A percentile compares a stretch with the other conserved stretches of the same genome.
These are phyloP conservation scores for Nysson spinosus DNA, from an alignment of 2,888 invertebrate genomes.

Conservation along the genomic window DNA sequence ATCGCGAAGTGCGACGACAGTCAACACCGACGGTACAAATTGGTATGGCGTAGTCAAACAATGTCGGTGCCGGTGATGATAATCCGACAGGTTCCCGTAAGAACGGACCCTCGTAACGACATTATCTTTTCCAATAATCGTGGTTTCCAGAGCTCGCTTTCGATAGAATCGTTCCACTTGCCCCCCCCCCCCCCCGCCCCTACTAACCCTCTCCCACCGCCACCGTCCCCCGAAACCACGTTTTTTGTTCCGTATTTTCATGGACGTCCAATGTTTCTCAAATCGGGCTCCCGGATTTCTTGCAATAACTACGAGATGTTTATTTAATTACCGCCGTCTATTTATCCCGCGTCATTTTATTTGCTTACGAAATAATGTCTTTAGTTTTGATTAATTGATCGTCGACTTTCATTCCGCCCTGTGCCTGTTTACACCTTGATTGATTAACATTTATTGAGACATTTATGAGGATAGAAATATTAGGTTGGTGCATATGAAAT, in stretches of 20 bases:
- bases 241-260: slow-evolving; percentile 28
- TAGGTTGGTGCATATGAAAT: no score
- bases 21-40: slow-evolving; percentile 54
- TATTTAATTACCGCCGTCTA: no score
- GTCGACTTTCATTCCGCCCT: no score
- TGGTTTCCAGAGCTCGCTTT: neutral
- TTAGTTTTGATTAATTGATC: no score
- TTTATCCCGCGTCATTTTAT: no score
- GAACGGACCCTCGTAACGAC: slow-evolving; percentile 27
- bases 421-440: no score
- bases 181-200: slow-evolving; percentile 9
- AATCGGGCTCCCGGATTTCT: neutral
- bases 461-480: no score
- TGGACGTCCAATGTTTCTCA: slow-evolving; percentile 3
- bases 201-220: no score
- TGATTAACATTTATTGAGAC: no score
- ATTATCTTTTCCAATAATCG: slow-evolving; percentile 37
- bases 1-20: slow-evolving; percentile 54
- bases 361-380: no score
- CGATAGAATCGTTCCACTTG: slow-evolving; percentile 14
- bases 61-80: slow-evolving; percentile 23
- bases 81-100: slow-evolving; percentile 17
- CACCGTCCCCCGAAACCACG: neutral
- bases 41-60: slow-evolving; percentile 45
- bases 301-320: no score